phyloP scores from a whole-genome alignment of 1,140 invertebrate species.

The Littorina saxatilis region DNA sequence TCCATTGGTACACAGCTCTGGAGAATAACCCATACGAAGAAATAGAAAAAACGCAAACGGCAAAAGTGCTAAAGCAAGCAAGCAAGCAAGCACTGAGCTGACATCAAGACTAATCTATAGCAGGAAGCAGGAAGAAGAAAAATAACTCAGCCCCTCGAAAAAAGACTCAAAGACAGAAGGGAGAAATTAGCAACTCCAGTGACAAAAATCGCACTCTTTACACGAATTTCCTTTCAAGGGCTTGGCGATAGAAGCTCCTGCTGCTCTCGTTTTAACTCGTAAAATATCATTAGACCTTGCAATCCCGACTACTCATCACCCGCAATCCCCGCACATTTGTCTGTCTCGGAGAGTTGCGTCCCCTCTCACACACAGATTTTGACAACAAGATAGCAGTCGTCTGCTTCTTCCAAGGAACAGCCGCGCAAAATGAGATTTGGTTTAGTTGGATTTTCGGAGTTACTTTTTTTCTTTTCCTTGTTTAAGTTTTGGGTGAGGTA shows the following conservation, averaged over 20 bases:
- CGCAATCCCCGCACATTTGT: neutral
- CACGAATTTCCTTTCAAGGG: conserved; percentile 33
- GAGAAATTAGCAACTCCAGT: neutral
- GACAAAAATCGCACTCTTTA: conserved; percentile 33
- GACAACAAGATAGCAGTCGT: conserved; percentile 13
- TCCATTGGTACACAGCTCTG: too few relatives aligned
- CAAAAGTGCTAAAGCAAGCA: neutral
- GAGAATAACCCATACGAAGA: conserved; percentile 18
- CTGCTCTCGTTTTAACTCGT: conserved; percentile 24
- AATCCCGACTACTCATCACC: conserved; percentile 30
- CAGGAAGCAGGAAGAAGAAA: neutral
- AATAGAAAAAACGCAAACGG: neutral
- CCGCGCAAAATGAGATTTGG: conserved; percentile 3
- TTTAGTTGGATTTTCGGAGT: conserved; percentile 19
- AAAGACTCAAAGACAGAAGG: neutral
- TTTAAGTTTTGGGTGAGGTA: conserved; percentile 5
- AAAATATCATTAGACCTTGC: conserved; percentile 36
- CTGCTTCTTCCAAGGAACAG: too few relatives aligned
- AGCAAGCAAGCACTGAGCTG: neutral
- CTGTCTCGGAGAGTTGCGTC: neutral
- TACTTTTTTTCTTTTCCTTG: too few relatives aligned
- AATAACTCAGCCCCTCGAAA: neutral
- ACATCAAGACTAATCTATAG: neutral
- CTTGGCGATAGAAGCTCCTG: neutral
- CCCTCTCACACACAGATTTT: neutral